Conservation (phyloP, 1,140 invertebrate species). For the Ladona fulva region DNA sequence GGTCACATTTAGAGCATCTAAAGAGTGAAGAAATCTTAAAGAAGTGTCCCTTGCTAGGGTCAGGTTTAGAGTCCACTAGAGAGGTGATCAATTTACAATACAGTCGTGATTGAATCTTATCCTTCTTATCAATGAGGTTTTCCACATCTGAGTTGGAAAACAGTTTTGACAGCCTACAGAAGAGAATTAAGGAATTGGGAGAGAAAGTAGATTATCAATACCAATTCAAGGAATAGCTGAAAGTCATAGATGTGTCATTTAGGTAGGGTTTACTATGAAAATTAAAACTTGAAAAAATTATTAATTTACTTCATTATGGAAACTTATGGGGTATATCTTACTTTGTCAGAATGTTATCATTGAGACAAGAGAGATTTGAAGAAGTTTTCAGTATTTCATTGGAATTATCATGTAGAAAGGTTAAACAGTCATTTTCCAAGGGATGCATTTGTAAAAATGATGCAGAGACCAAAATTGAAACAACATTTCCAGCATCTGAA, state of each 20-base stretch:
- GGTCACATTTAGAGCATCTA: slow-evolving; percentile 53
- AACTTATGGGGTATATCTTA: slow-evolving; percentile 27
- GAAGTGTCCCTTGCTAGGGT: slow-evolving; percentile 65
- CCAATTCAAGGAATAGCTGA: too few species aligned
- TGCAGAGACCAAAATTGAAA: slow-evolving; percentile 86
- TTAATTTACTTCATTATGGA: too few species aligned
- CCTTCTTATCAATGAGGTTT: slow-evolving; percentile 63
- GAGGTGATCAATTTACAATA: slow-evolving; percentile 73
- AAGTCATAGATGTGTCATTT: too few species aligned
- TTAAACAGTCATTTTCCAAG: slow-evolving; percentile 68
- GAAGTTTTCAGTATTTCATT: slow-evolving; percentile 68
- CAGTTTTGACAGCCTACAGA: slow-evolving; percentile 59
- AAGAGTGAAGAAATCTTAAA: slow-evolving; percentile 64
- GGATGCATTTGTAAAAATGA: slow-evolving; percentile 91
- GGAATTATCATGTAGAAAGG: slow-evolving; percentile 68
- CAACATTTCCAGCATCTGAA: slow-evolving; percentile 71
- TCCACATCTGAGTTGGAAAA: slow-evolving; percentile 73
- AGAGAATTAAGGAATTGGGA: slow-evolving; percentile 20
- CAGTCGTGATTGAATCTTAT: slow-evolving; percentile 71
- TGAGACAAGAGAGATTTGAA: slow-evolving; percentile 70
- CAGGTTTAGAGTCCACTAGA: slow-evolving; percentile 57
- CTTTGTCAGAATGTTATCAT: slow-evolving; percentile 65
- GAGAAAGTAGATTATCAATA: too few species aligned
- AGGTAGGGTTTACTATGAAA: too few species aligned
- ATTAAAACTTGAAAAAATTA: too few species aligned